Percentiles rank a stretch among this genome's conserved stretches.
Evolutionary conservation across 2,888 invertebrate genomes (phyloP).

Genomic region (Cosmopolites sordidus): DNA sequence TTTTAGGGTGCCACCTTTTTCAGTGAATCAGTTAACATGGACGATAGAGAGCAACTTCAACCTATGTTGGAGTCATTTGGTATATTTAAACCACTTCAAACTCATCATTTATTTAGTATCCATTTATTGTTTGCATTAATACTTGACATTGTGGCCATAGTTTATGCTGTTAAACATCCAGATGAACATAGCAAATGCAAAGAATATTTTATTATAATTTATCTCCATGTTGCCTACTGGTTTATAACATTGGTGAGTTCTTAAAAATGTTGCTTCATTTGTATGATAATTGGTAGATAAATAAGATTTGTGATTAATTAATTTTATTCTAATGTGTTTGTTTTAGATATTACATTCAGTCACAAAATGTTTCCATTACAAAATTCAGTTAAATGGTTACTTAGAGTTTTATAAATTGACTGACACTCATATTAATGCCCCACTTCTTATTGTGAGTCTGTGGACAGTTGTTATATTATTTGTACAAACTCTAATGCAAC

Average conservation of each 20-base stretch:
- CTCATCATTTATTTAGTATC: conserved; percentile 39
- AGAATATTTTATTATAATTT: conserved; percentile 58
- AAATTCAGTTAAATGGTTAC: conserved; percentile 61
- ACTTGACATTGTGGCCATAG: conserved; percentile 43
- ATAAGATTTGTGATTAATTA: not conserved
- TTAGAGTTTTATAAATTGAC: conserved; percentile 64
- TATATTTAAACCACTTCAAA: conserved; percentile 44
- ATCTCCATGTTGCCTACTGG: conserved; percentile 57
- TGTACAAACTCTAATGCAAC: conserved; percentile 55
- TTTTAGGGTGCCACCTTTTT: conserved; percentile 49
- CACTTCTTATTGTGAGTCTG: conserved; percentile 59
- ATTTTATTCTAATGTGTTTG: not conserved
- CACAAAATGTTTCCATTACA: conserved; percentile 57
- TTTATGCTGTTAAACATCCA: conserved; percentile 44
- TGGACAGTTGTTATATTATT: conserved; percentile 58
- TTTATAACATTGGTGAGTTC: conserved; percentile 54
- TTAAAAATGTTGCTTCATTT: not conserved
- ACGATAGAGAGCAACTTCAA: conserved; percentile 43
- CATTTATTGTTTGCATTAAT: conserved; percentile 41
- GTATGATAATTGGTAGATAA: not conserved
- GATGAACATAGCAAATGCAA: conserved; percentile 49
- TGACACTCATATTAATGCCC: conserved; percentile 56
- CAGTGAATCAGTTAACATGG: conserved; percentile 46
- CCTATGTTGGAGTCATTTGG: conserved; percentile 46
- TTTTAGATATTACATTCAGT: conserved; percentile 56